Conservation (phyloP, 2,888 invertebrate genomes). For the Lithophane socia region DNA sequence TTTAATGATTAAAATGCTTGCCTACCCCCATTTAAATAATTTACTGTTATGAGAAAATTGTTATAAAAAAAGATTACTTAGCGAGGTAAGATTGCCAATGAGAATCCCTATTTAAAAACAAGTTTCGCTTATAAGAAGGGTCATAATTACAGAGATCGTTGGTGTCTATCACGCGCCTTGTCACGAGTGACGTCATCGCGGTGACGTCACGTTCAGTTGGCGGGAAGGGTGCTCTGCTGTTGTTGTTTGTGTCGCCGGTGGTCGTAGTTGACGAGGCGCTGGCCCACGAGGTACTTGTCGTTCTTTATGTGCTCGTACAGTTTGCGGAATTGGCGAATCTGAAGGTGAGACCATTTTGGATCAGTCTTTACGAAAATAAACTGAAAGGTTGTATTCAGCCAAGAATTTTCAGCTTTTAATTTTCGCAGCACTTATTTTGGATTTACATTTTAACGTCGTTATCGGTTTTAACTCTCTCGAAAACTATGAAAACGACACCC, state of each 20-base stretch:
- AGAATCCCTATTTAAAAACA: conserved; percentile 54
- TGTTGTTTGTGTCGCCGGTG: conserved; percentile 92
- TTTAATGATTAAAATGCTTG: conserved; percentile 51
- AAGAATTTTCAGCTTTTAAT: no score
- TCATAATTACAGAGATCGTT: conserved; percentile 61
- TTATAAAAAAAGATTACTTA: conserved; percentile 55
- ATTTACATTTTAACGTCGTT: no score
- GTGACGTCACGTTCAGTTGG: conserved; percentile 75
- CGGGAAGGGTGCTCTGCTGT: conserved; percentile 75
- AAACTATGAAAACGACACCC: no score
- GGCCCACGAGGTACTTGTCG: conserved; percentile 99
- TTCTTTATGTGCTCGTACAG: conserved; percentile 99
- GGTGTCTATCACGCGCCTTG: conserved; percentile 56
- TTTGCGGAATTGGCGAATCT: conserved; percentile 97
- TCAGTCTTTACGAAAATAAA: not conserved
- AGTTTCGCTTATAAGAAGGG: conserved; percentile 67
- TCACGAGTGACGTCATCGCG: conserved; percentile 52
- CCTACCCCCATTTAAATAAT: conserved; percentile 25
- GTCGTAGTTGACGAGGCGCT: conserved; percentile 99
- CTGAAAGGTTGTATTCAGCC: no score
- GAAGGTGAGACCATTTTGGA: conserved; percentile 73
- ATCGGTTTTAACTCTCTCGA: no score
- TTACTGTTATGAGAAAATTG: conserved; percentile 38
- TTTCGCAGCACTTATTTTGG: no score
- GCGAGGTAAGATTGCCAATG: conserved; percentile 52